Evolutionary conservation across 2,113 vertebrate genomes (phyloP), one percentile per base, ranked within the genome.

Genomic region (Loxodonta africana): DNA sequence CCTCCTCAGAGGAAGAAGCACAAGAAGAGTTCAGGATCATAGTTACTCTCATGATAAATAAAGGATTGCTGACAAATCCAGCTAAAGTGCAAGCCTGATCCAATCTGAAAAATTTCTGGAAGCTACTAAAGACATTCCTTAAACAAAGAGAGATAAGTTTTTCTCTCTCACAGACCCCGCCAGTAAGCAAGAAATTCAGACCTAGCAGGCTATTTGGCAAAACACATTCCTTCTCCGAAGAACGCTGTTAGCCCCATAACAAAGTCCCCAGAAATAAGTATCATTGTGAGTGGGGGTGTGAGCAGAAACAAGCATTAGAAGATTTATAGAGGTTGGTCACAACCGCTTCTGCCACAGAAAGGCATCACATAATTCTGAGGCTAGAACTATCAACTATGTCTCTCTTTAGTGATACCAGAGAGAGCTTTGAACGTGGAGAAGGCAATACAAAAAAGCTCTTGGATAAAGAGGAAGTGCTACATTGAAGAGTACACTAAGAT

Each of bases 31-130:
- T 67, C 95, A 90, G 44, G 51, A 83, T 9, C 46, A 88, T 41
- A 62, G 62, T 83, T 76, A 53, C 6, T 20, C 86, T 91, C 57
- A 92, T 71, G 69, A 65, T 30, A 44, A 71, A 88, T 33, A 69
- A 28, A 92, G 10, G 28, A 78, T 26, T 30, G 71, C 6, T 84
- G 63, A 88, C 71, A 65, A 92, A 92, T 77, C 21, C 26, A 81
- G 71, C 37, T 80, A 83, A 88, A 95, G 71, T 65, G 41, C 28
- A 90, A 80, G 65, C 80, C 12, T 10, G 60, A 37, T 15, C 17
- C 63, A 95, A 65, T 77, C 33, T 92, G 30, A 90, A 63, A 91
- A 95, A 73, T 77, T 53, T n/a, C 57, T 94, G 60, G 53, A 33
- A 82, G 67, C 23, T 88, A 63, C 2, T n/a, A 71, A 46, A 94